Conservation (phyloP, 2,113 vertebrate species). For the Equus quagga region DNA sequence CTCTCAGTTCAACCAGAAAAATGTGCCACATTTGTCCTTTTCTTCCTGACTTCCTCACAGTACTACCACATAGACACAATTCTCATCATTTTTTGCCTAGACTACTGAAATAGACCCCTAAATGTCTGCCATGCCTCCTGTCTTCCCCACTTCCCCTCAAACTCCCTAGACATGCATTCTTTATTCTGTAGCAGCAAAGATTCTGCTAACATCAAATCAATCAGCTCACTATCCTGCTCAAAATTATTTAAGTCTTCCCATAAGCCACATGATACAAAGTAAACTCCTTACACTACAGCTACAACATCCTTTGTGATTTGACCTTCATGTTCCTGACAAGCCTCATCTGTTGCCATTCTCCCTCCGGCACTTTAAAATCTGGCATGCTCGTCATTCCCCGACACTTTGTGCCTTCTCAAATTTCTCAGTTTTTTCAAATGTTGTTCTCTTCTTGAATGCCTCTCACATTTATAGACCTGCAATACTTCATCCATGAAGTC, state of each 20-base stretch:
- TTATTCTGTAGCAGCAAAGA: background rate
- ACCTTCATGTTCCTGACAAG: background rate
- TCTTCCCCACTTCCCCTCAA: background rate
- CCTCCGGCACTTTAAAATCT: background rate
- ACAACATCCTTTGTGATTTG: background rate
- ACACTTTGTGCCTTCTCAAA: background rate
- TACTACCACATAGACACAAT: background rate
- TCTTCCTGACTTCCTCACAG: background rate
- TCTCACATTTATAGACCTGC: background rate
- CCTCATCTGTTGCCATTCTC: background rate
- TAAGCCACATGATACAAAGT: background rate
- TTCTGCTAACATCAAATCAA: background rate
- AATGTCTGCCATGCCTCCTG: background rate
- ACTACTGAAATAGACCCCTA: background rate
- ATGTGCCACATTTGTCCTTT: background rate
- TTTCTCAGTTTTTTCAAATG: background rate
- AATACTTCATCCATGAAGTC: conserved; percentile 43
- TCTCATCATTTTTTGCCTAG: background rate
- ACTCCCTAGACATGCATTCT: background rate
- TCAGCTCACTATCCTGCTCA: background rate
- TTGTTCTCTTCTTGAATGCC: conserved; percentile 35
- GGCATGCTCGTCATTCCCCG: background rate
- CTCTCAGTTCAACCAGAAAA: background rate
- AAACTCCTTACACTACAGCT: background rate
- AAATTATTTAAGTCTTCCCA: background rate